A percentile compares a stretch with the other conserved stretches of the same genome.
phyloP scores from a whole-genome alignment of 2,113 vertebrate genomes.

The Anarhynchus alexandrinus region DNA sequence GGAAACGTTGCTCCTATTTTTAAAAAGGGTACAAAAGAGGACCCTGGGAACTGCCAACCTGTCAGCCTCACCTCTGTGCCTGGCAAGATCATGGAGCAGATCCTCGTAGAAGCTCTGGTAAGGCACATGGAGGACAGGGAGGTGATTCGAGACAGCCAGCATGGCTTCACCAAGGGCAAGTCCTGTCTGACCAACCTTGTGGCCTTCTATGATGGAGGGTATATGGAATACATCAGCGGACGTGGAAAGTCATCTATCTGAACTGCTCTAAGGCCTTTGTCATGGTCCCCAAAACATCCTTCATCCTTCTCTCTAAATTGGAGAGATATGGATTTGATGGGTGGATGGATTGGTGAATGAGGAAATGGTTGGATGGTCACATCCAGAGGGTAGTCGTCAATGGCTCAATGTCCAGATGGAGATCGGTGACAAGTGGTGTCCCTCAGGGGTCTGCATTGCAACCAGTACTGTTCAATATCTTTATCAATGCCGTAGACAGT shows the following conservation, averaged over 20 bases:
- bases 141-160: background rate
- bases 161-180: background rate
- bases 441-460: background rate
- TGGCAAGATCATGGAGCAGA: background rate
- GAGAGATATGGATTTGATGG: background rate
- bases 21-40: background rate
- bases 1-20: background rate
- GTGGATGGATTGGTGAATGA: background rate
- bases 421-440: background rate
- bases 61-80: background rate
- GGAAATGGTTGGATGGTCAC: background rate
- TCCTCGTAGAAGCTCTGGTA: background rate
- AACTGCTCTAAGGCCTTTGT: background rate
- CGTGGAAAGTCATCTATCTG: background rate
- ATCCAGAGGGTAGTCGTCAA: background rate
- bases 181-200: background rate
- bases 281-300: too few relatives aligned
- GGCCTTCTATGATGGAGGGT: background rate
- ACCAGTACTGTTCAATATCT: background rate
- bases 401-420: background rate
- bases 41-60: background rate
- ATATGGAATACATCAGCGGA: background rate
- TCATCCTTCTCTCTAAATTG: background rate
- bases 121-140: background rate
- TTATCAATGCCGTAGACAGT: background rate